Percentiles rank a stretch among this genome's conserved stretches.
These are phyloP conservation scores for Blastobasis adustella DNA, from an alignment of 2,888 invertebrate species.

Conservation along the genomic window DNA sequence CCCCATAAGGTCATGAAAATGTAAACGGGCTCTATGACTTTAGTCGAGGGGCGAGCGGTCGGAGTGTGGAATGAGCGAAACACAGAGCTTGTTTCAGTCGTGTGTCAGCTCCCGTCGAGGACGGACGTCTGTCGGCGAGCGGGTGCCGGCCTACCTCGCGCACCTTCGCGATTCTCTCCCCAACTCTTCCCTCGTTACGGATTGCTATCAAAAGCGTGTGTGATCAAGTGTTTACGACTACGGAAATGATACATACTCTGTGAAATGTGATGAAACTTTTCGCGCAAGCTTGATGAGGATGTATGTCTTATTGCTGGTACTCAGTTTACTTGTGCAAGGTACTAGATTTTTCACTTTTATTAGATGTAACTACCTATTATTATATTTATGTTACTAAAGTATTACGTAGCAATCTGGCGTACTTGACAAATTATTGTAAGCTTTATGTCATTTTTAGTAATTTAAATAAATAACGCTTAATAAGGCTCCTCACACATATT, in stretches of 20 bases:
- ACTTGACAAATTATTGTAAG: too few relatives aligned
- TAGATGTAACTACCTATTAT: too few relatives aligned
- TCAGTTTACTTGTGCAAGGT: constrained; percentile 64
- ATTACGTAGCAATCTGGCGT: too few relatives aligned
- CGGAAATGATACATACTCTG: constrained; percentile 23
- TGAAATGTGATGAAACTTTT: constrained; percentile 58
- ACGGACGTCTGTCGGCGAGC: constrained; percentile 27
- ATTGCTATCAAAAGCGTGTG: constrained; percentile 28
- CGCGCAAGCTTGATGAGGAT: constrained; percentile 53
- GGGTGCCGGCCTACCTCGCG: constrained; percentile 18
- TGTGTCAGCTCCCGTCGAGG: constrained; percentile 30
- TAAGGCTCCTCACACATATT: too few relatives aligned
- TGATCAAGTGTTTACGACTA: constrained; percentile 26
- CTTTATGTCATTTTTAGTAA: too few relatives aligned
- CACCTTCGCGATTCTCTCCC: constrained; percentile 25
- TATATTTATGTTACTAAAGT: too few relatives aligned
- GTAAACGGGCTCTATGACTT: constrained; percentile 49
- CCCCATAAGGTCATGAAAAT: constrained; percentile 59
- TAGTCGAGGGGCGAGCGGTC: constrained; percentile 47
- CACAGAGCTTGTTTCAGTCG: constrained; percentile 42
- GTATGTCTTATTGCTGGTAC: constrained; percentile 53
- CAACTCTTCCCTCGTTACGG: constrained; percentile 22
- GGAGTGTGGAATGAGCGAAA: constrained; percentile 33
- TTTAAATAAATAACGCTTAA: too few relatives aligned
- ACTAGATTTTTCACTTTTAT: constrained; percentile 14